A percentile compares a stretch with the other conserved stretches of the same genome.
Evolutionary conservation across 2,888 invertebrate genomes (phyloP).

Genomic region (Aquatica leii): DNA sequence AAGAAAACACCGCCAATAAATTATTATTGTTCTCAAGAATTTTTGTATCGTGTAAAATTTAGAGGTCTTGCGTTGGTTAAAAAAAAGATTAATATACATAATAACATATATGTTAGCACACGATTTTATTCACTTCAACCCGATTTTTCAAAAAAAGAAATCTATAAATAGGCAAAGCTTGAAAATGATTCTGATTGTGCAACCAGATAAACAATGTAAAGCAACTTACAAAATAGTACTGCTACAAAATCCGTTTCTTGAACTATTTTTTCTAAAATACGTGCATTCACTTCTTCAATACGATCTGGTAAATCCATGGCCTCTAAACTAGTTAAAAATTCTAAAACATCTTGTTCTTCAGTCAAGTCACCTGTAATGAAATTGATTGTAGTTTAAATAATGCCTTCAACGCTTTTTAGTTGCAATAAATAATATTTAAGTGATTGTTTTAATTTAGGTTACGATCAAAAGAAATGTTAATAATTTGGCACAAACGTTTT

Average conservation of each 20-base stretch:
- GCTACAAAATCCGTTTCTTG: constrained; percentile 92
- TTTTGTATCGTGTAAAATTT: too few species aligned
- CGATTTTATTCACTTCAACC: not conserved
- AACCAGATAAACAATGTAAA: not conserved
- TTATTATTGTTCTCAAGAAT: too few species aligned
- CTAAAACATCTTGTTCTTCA: constrained; percentile 93
- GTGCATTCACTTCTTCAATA: constrained; percentile 94
- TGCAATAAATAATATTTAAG: too few species aligned
- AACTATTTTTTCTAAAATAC: constrained; percentile 88
- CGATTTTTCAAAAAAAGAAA: too few species aligned
- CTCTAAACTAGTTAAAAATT: constrained; percentile 92
- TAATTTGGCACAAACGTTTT: not conserved
- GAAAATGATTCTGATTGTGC: not conserved
- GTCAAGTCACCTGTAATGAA: constrained; percentile 81
- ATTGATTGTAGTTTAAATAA: too few species aligned
- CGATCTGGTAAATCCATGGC: constrained; percentile 94
- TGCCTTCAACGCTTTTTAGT: too few species aligned
- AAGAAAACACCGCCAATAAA: too few species aligned
- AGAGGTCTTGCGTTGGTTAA: too few species aligned
- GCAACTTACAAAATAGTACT: constrained; percentile 92
- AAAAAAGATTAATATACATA: too few species aligned
- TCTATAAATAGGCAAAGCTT: not conserved
- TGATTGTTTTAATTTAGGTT: too few species aligned
- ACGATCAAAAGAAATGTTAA: too few species aligned
- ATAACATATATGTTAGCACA: constrained; percentile 15